Conservation (phyloP, 2,113 vertebrate genomes). For the Dicentrarchus labrax region DNA sequence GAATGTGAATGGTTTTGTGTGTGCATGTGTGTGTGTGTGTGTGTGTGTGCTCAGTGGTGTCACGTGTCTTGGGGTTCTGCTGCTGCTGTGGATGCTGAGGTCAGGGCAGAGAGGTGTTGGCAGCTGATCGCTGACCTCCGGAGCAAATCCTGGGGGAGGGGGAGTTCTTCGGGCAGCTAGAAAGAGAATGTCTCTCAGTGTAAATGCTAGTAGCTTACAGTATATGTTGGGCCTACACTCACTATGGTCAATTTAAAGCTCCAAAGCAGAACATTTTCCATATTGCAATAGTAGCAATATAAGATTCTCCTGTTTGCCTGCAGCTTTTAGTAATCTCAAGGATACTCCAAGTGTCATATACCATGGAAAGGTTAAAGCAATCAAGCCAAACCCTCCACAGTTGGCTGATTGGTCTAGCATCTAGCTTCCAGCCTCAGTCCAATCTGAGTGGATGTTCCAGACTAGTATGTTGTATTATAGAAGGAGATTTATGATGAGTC, state of each 20-base stretch:
- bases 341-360: background rate
- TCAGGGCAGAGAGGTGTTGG: slow-evolving; percentile 4
- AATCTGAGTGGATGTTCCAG: background rate
- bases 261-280: background rate
- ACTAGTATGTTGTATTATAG: background rate
- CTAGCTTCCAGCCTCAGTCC: background rate
- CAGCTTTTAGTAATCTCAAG: background rate
- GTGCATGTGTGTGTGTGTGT: no score
- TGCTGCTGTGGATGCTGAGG: background rate
- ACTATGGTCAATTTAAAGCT: background rate
- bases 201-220: background rate
- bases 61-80: slow-evolving; percentile 1
- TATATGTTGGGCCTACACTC: background rate
- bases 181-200: background rate
- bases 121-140: background rate
- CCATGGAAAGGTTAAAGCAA: slow-evolving; percentile 22
- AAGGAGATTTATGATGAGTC: no score
- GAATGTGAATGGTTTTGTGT: no score
- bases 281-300: background rate
- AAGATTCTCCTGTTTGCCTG: background rate
- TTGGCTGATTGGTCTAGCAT: background rate
- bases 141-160: background rate
- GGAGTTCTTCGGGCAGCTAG: background rate
- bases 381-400: slow-evolving; percentile 6
- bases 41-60: background rate